phyloP scores from a whole-genome alignment of 1,140 invertebrate species.

The Anadara kagoshimensis region DNA sequence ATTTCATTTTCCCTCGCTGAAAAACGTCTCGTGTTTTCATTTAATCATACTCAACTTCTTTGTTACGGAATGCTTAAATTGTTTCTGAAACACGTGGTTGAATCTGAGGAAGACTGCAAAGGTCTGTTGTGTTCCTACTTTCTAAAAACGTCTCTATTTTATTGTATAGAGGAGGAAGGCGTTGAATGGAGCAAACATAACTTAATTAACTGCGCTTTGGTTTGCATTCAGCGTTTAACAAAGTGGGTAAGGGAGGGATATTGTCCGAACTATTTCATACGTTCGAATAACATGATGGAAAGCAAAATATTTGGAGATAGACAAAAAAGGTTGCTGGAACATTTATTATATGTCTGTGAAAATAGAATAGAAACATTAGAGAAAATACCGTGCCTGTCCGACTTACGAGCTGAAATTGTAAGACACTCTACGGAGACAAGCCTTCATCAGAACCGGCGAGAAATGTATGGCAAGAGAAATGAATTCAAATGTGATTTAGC shows the following conservation, averaged over 20 bases:
- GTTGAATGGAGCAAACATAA: neutral
- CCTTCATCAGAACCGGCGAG: too few relatives aligned
- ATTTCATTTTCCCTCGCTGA: conserved; percentile 10
- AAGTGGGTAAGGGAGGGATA: neutral
- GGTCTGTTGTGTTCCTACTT: conserved; percentile 8
- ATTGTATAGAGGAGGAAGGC: neutral
- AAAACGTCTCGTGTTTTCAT: neutral
- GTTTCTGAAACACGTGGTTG: neutral
- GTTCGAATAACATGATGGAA: conserved; percentile 14
- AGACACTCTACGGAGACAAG: too few relatives aligned
- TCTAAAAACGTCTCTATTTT: conserved; percentile 8
- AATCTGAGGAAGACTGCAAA: neutral
- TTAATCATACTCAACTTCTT: conserved; percentile 2
- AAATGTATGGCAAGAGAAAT: too few relatives aligned
- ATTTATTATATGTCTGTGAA: too few relatives aligned
- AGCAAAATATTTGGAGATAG: neutral
- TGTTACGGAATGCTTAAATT: conserved; percentile 8
- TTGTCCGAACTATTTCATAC: conserved; percentile 21
- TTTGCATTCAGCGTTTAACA: neutral
- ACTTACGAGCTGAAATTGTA: too few relatives aligned
- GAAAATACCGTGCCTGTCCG: too few relatives aligned
- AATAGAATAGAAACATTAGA: too few relatives aligned
- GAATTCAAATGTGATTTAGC: too few relatives aligned
- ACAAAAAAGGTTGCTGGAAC: too few relatives aligned
- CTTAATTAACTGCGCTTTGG: neutral